Base-by-base conservation (phyloP, 1,140 invertebrate genomes). In the Zaprionus capensis region DNA sequence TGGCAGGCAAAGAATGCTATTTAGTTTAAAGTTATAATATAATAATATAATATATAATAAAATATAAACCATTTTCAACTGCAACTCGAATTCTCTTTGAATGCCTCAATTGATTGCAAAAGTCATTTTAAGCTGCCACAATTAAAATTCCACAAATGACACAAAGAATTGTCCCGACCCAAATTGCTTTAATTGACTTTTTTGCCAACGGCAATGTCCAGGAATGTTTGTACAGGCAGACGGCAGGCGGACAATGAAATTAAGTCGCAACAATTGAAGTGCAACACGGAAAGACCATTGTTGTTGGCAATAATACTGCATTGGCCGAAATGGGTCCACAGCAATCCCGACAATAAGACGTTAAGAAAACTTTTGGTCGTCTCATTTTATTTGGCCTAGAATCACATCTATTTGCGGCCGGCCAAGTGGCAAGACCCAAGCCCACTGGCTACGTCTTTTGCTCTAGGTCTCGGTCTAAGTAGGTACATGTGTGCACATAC, bases 171-270 rank as follows among this genome's bases (percentile, higher is more conserved):
- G 68, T 78, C 78, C 63, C 80, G 78, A 55, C 61, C 61, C 31
- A 79, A 85, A 85, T 82, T 68, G 71, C 71, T 87, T 86, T 82
- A 84, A 84, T 84, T 84, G 81, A 74, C 81, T 70, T 67, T 53
- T 56, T 70, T 71, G 69, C 61, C 73, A 59, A 55, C n/a, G 12
- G 22, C 11, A 55, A 44, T 38, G 68, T 34, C 31, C 31, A 11
- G 36, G 34, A 38, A 71, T 56, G 36, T 38, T 49, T 44, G 59
- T 24, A 28, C 17, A 31, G 58, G 55, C 57, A 51, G 36, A 41
- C 5, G 28, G 36, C 57, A 51, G 36, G 31, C 1, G 20, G 36
- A 24, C 26, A 38, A 51, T 51, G 31, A 12, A 65, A 55, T 53
- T 34, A 65, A 65, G 62, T 44, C 59, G 34, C 41, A 64, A 71